Evolutionary conservation across 2,113 vertebrate genomes (phyloP).

Genomic region (Gasterosteus nipponicus): DNA sequence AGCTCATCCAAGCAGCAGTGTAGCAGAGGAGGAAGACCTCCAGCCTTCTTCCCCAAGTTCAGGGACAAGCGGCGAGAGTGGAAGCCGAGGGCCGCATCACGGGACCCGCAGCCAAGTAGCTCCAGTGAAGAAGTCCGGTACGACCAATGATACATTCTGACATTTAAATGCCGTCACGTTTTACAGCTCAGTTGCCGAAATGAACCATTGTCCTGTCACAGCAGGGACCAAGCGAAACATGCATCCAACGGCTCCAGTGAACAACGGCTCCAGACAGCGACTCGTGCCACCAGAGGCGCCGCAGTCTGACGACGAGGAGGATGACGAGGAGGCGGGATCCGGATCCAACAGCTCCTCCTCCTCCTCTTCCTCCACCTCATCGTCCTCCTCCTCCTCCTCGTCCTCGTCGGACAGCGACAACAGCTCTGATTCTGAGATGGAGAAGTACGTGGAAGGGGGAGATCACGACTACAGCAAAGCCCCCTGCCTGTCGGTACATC

Average conservation of each 20-base stretch:
- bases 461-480: slow-evolving; percentile 99
- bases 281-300: slow-evolving; percentile 70
- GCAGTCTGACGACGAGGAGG: slow-evolving; percentile 78
- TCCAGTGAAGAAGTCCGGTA: slow-evolving; percentile 82
- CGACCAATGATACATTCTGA: neutral
- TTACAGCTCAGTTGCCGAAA: neutral
- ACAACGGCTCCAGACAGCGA: slow-evolving; percentile 83
- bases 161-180: neutral
- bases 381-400: slow-evolving; percentile 87
- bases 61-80: slow-evolving; percentile 77
- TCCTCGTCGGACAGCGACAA: slow-evolving; percentile 82
- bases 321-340: slow-evolving; percentile 38
- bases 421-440: slow-evolving; percentile 86
- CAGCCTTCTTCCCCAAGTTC: slow-evolving; percentile 86
- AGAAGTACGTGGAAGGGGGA: slow-evolving; percentile 91
- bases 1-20: slow-evolving; percentile 86
- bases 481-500: slow-evolving; percentile 82
- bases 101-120: slow-evolving; percentile 83
- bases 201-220: slow-evolving; percentile 15
- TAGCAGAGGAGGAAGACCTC: slow-evolving; percentile 82
- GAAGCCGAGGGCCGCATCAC: slow-evolving; percentile 78
- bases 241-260: slow-evolving; percentile 65
- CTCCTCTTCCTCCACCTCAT: slow-evolving; percentile 79
- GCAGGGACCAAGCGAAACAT: slow-evolving; percentile 74
- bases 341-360: slow-evolving; percentile 78